These are phyloP conservation scores for Novumbra hubbsi DNA, from an alignment of 2,797 vertebrate species.

Conservation along the genomic window DNA sequence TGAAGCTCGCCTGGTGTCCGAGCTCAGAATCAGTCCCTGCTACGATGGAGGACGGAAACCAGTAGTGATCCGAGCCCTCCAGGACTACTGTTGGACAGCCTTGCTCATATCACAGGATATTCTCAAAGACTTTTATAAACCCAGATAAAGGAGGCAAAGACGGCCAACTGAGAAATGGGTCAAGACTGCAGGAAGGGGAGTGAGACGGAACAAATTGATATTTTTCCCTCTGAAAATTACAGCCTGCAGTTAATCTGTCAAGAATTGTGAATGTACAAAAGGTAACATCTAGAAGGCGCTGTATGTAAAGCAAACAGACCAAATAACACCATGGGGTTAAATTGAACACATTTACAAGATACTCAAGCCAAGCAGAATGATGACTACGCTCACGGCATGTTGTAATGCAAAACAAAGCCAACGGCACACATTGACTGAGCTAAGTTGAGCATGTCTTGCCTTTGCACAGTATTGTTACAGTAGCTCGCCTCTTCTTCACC, in stretches of 20 bases:
- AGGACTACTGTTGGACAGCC: too few relatives aligned
- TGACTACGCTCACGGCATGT: background rate
- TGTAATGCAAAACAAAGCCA: background rate
- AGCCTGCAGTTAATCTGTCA: background rate
- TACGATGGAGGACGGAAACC: too few relatives aligned
- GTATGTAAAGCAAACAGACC: background rate
- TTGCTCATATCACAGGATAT: constrained; percentile 17
- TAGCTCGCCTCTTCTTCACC: constrained; percentile 41
- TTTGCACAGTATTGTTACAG: constrained; percentile 23
- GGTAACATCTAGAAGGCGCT: background rate
- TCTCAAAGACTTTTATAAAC: constrained; percentile 53
- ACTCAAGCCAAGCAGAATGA: background rate
- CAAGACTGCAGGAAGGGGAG: constrained; percentile 52
- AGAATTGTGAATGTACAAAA: background rate
- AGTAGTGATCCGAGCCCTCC: too few relatives aligned
- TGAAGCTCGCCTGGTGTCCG: too few relatives aligned
- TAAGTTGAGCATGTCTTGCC: constrained; percentile 10
- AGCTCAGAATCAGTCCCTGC: too few relatives aligned
- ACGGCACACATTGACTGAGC: background rate
- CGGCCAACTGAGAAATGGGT: constrained; percentile 67
- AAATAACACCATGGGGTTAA: background rate
- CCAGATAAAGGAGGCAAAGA: constrained; percentile 54
- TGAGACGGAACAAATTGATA: constrained; percentile 35
- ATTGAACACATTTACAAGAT: background rate
- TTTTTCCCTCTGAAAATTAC: constrained; percentile 12